These are phyloP conservation scores for Azemiops feae DNA, from an alignment of 2,113 vertebrate species.

Conservation along the genomic window DNA sequence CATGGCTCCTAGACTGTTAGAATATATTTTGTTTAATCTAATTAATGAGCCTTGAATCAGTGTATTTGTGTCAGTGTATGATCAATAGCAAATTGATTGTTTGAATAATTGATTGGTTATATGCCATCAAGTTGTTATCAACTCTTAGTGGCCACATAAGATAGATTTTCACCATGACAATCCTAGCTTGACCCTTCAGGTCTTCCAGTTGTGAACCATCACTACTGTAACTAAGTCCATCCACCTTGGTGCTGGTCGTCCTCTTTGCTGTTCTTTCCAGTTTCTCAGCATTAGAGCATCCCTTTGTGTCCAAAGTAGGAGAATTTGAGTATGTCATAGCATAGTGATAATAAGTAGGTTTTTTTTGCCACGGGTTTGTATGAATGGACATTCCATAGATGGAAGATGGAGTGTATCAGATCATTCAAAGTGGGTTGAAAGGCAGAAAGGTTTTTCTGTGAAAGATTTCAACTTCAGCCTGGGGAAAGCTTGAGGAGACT, in stretches of 20 bases:
- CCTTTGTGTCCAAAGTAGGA: not conserved
- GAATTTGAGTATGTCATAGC: not conserved
- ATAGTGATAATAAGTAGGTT: not conserved
- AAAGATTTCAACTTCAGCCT: not conserved
- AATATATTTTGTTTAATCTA: not conserved
- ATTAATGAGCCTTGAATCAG: not conserved
- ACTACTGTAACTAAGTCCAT: not conserved
- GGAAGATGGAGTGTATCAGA: not conserved
- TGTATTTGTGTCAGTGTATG: not conserved
- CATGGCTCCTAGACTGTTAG: not conserved
- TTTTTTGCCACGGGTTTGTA: not conserved
- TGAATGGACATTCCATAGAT: not conserved
- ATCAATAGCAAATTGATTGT: not conserved
- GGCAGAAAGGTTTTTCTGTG: not conserved
- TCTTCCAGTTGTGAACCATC: not conserved
- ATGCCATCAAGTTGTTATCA: not conserved
- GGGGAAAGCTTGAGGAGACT: not conserved
- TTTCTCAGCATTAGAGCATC: not conserved
- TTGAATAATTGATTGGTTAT: not conserved
- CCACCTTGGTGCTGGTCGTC: not conserved
- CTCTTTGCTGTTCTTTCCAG: not conserved
- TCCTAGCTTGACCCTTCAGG: not conserved
- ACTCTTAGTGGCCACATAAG: not conserved
- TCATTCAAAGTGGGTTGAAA: not conserved
- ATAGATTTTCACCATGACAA: not conserved